Evolutionary conservation across 1,140 invertebrate genomes (phyloP), one percentile per base, ranked within the genome.

Genomic region (Samia ricini): DNA sequence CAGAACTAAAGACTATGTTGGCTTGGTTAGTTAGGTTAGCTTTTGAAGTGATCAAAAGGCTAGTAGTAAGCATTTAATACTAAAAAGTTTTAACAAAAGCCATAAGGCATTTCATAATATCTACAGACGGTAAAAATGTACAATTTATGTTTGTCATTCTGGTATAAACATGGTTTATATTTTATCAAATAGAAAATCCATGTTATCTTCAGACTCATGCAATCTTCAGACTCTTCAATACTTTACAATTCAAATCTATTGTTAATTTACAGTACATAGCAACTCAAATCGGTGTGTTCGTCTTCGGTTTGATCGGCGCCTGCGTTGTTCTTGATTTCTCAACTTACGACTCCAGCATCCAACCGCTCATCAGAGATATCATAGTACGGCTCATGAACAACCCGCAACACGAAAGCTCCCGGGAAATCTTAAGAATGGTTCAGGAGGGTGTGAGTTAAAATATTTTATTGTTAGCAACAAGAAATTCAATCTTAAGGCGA

Each of bases 281-380:
- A 24, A 89, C 95, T 1, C 95, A 97, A 81, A 78, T 93, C 0
- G 84, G 95, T 12, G 92, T 93, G 4, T 96, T 97, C 69, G 72
- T 96, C 2, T 80, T 95, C 23, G 94, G 95, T 8, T 81, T 97
- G 2, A 90, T 94, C 0, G 97, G 96, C 2, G 93, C 95, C 0
- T 95, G 95, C 5, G 94, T 97, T 12, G 90, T 97, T 0, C 81
- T 97, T 51, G 94, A 95, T 77, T 95, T 95, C 79, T 96, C 95
- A 42, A 95, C 95, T 0, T 93, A 95, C 56, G 92, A 95, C 76
- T 97, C 96, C 15, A 91, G 93, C 54, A 92, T 97, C 64, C 96
- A 96, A 71, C 95, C 95, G 0, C 88, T 95, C 42, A 93, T 98
- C 63, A 91, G 92, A 58, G 90, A 92, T 19, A 93, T 94, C 15